A percentile compares a stretch with the other conserved stretches of the same genome.
These are phyloP conservation scores for Saccopteryx bilineata DNA, from an alignment of 2,113 vertebrate species.

Conservation along the genomic window DNA sequence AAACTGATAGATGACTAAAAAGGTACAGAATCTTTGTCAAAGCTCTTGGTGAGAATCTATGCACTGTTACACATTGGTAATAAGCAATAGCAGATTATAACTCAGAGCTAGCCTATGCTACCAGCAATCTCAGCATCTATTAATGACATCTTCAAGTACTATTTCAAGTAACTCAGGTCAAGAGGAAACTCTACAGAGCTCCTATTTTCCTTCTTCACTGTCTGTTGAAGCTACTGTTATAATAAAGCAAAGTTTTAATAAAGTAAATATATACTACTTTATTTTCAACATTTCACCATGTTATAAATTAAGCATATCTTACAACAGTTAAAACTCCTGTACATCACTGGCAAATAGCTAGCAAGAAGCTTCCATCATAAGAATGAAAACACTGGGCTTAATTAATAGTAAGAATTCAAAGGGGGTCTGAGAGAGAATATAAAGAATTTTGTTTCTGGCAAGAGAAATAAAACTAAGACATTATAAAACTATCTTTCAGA, in stretches of 20 bases:
- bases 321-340: conserved; percentile 13
- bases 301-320: conserved; percentile 48
- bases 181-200: background rate
- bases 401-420: conserved; percentile 32
- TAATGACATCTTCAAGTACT: background rate
- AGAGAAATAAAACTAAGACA: conserved; percentile 25
- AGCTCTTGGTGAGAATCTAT: background rate
- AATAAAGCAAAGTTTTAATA: conserved; percentile 51
- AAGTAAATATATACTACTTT: background rate
- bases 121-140: background rate
- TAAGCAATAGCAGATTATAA: background rate
- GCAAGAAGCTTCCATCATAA: conserved; percentile 1
- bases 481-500: conserved; percentile 57
- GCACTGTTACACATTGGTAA: background rate
- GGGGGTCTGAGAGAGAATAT: background rate
- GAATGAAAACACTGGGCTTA: background rate
- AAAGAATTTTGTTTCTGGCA: background rate
- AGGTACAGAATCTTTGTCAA: background rate
- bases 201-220: conserved; percentile 14
- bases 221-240: conserved; percentile 1
- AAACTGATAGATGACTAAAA: background rate
- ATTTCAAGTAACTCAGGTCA: conserved; percentile 8
- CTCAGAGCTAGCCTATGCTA: background rate
- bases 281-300: conserved; percentile 32
- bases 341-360: background rate